phyloP scores from a whole-genome alignment of 2,888 invertebrate genomes.

The Ametastegia equiseti region DNA sequence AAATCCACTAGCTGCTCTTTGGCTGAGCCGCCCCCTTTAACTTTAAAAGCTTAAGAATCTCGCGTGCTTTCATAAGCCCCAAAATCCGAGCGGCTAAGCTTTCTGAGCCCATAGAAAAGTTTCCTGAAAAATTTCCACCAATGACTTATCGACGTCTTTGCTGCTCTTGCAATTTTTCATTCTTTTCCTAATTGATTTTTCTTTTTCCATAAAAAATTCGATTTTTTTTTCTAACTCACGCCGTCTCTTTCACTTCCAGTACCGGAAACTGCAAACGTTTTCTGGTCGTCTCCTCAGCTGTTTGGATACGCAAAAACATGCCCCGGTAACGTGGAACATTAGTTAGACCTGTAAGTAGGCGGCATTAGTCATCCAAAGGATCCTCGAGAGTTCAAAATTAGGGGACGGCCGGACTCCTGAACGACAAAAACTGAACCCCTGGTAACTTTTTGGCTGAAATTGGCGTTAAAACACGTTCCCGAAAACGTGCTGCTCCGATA shows the following conservation, averaged over 20 bases:
- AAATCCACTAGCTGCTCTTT: slow-evolving; percentile 32
- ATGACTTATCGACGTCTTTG: slow-evolving; percentile 45
- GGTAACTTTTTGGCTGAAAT: background rate
- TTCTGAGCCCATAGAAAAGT: slow-evolving; percentile 47
- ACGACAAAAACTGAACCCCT: slow-evolving; percentile 36
- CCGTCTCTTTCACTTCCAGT: background rate
- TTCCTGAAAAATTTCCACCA: slow-evolving; percentile 41
- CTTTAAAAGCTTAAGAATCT: slow-evolving; percentile 47
- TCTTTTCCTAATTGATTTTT: slow-evolving; percentile 22
- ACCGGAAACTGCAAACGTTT: background rate
- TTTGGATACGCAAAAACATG: slow-evolving; percentile 35
- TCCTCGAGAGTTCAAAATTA: slow-evolving; percentile 37
- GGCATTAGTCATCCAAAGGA: slow-evolving; percentile 49
- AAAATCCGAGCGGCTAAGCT: slow-evolving; percentile 45
- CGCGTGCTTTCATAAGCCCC: slow-evolving; percentile 46
- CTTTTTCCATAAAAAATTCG: background rate
- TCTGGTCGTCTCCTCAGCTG: background rate
- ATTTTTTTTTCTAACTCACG: background rate
- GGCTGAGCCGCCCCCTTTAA: slow-evolving; percentile 46
- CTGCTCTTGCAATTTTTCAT: slow-evolving; percentile 3
- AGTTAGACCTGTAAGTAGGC: slow-evolving; percentile 28
- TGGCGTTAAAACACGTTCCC: background rate
- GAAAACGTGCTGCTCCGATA: slow-evolving; percentile 10
- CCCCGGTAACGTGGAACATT: slow-evolving; percentile 37
- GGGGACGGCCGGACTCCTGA: slow-evolving; percentile 8